phyloP scores from a whole-genome alignment of 2,888 invertebrate species.

The Glaucopsyche alexis region DNA sequence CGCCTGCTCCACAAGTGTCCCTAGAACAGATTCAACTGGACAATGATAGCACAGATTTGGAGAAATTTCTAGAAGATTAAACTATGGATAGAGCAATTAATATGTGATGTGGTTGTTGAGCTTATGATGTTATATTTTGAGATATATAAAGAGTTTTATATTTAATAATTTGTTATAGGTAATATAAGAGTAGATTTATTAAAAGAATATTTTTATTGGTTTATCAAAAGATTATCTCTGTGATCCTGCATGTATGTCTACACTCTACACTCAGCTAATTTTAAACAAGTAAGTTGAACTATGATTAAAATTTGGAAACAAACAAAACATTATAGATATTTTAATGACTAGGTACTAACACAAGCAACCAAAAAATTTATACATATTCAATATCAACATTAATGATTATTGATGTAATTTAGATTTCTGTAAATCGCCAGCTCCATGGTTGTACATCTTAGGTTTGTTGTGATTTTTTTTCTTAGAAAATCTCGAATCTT shows the following conservation, averaged over 20 bases:
- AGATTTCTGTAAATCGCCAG: conserved; percentile 68
- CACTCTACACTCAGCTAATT: too few species aligned
- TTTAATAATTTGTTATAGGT: conserved; percentile 40
- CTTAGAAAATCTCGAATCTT: conserved; percentile 59
- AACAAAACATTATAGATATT: not conserved
- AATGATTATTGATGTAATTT: conserved; percentile 54
- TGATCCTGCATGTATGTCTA: not conserved
- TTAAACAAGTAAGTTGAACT: too few species aligned
- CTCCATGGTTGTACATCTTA: conserved; percentile 69
- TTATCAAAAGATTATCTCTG: not conserved
- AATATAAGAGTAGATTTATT: conserved; percentile 14
- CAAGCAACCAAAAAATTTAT: not conserved
- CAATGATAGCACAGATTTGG: conserved; percentile 58
- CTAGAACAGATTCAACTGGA: conserved; percentile 71
- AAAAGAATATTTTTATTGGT: not conserved
- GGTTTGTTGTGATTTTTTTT: conserved; percentile 57
- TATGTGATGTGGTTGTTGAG: conserved; percentile 46
- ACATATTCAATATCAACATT: not conserved
- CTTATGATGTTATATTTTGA: conserved; percentile 47
- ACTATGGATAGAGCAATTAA: conserved; percentile 36
- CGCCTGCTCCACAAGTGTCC: conserved; percentile 52
- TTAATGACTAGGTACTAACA: not conserved
- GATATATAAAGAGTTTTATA: conserved; percentile 51
- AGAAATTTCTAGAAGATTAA: conserved; percentile 70
- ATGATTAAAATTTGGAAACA: not conserved